phyloP scores from a whole-genome alignment of 2,797 vertebrate genomes.

The Saxicola maurus region DNA sequence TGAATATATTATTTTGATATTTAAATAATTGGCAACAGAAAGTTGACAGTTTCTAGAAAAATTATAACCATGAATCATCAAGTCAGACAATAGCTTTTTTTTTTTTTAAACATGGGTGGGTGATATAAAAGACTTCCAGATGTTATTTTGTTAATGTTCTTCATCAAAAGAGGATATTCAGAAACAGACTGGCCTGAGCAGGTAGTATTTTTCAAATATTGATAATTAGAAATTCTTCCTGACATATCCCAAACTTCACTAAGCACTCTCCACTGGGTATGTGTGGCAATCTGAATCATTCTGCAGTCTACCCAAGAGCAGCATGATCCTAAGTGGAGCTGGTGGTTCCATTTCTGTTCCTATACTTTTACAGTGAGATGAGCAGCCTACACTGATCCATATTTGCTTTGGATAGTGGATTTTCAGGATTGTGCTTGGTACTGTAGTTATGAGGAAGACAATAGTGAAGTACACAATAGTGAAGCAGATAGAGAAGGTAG shows the following conservation, averaged over 20 bases:
- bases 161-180: not conserved
- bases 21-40: slow-evolving; percentile 32
- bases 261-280: not conserved
- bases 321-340: not conserved
- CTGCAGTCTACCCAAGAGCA: not conserved
- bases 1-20: not conserved
- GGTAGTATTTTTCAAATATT: not conserved
- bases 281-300: not conserved
- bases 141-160: not conserved
- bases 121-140: not conserved
- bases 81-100: not conserved
- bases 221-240: not conserved
- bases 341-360: not conserved
- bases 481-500: not conserved
- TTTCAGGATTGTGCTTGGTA: not conserved
- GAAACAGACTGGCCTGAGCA: not conserved
- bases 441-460: not conserved
- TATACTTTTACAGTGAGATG: not conserved
- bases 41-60: slow-evolving; percentile 17
- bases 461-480: too few relatives aligned
- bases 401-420: accelerated
- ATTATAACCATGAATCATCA: not conserved
- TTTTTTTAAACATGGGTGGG: not conserved
- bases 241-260: not conserved
- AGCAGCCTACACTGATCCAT: not conserved